Evolutionary conservation across 2,888 invertebrate genomes (phyloP), one percentile per base, ranked within the genome.

Genomic region (Ophioninae sp.): DNA sequence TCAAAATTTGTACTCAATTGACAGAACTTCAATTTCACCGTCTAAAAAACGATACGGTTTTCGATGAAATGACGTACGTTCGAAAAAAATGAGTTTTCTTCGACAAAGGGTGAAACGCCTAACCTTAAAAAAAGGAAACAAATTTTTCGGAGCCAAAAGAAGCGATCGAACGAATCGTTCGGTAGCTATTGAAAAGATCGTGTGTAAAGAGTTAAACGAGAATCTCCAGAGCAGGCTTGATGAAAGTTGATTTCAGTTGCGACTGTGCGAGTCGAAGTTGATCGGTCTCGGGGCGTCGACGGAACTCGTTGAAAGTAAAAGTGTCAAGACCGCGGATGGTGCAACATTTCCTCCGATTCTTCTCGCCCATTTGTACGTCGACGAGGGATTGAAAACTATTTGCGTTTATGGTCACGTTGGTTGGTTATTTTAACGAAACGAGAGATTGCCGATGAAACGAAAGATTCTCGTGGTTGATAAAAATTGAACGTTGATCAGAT

Each of bases 371-470:
- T 79, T 88, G 64, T 85, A 85, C 61, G 70, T 81, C 44, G 76
- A 87, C 67, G 84, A 87, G 7, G 86, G 86, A 62, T 80, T 86
- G 8, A 87, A 86, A 75, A 88, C 87, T 1, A 82, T 89, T 64
- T 89, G 89, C 73, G 84, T 89, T 76, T 89, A 89, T 30, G 89
- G 88, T 73, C 86, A 85, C 23, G 82, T 89, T 44, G 89, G 89
- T 88, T 70, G 61, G 83, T 82, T n/a, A n/a, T 13, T 8, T 8
- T 13, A 6, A n/a, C 57, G 57, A 6, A 6, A 57, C n/a, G 57
- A 17, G 21, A 59, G 7, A 6, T 44, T 0, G 6, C n/a, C 5
- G 3, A 57, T 50, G 0, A 50, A 17, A 17, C 50, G 13, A 3
- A 13, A 3, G 50, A 3, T 30, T 2, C 50, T 17, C 50, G 50